phyloP scores from a whole-genome alignment of 2,888 invertebrate species.

The Pantelozetes paolii region DNA sequence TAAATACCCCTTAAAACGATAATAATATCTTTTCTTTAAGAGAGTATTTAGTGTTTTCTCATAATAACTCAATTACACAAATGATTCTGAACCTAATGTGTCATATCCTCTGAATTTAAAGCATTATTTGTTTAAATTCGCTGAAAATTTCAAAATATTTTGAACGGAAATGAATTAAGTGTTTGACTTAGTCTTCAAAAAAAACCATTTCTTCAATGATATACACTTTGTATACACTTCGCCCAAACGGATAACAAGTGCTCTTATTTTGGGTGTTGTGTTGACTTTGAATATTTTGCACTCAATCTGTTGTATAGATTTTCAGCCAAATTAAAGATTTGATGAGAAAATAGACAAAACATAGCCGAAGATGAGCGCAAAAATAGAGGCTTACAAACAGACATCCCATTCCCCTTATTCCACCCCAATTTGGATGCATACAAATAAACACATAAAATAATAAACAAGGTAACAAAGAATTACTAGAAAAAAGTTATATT shows the following conservation, averaged over 20 bases:
- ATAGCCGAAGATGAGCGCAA: neutral
- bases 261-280: conserved; percentile 10
- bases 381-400: neutral
- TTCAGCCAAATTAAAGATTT: conserved; percentile 17
- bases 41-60: too few relatives aligned
- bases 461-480: neutral
- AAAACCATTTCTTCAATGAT: neutral
- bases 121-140: neutral
- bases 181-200: conserved; percentile 16
- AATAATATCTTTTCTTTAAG: too few relatives aligned
- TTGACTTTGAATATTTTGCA: neutral
- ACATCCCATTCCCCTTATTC: conserved; percentile 4
- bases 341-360: conserved; percentile 17
- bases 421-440: neutral
- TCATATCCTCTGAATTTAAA: neutral
- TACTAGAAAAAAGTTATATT: too few relatives aligned
- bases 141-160: neutral
- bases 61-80: too few relatives aligned
- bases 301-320: neutral
- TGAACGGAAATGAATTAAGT: conserved; percentile 17
- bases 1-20: too few relatives aligned
- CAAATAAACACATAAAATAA: neutral
- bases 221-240: neutral
- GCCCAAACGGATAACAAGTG: conserved; percentile 16
- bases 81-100: too few relatives aligned